Percentiles rank a stretch among this genome's conserved stretches.
Evolutionary conservation across 1,140 invertebrate species (phyloP).

Genomic region (Anadara kagoshimensis): DNA sequence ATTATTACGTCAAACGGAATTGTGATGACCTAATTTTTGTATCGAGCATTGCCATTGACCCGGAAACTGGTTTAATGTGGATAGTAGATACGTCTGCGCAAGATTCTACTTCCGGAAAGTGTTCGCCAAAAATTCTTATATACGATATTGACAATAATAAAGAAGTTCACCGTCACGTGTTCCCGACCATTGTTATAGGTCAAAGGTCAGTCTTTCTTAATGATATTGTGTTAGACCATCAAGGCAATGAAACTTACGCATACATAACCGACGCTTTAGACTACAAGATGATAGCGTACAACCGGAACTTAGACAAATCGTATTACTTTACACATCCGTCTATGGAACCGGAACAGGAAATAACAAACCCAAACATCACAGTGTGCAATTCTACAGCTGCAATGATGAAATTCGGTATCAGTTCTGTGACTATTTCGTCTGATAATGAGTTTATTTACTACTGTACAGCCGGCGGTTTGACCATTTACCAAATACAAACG

Average conservation of each 20-base stretch:
- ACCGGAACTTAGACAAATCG: slow-evolving; percentile 26
- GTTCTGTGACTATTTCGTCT: slow-evolving; percentile 37
- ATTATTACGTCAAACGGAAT: slow-evolving; percentile 43
- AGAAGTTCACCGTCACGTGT: slow-evolving; percentile 35
- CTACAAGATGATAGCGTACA: slow-evolving; percentile 43
- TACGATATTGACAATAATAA: slow-evolving; percentile 45
- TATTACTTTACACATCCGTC: slow-evolving; percentile 42
- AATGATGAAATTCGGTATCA: slow-evolving; percentile 20
- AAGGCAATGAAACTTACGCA: slow-evolving; percentile 33
- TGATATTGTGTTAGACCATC: slow-evolving; percentile 55
- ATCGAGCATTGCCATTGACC: slow-evolving; percentile 58
- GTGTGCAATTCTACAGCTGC: slow-evolving; percentile 10
- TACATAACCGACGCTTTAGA: slow-evolving; percentile 52
- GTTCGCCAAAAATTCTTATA: slow-evolving; percentile 53
- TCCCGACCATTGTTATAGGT: slow-evolving; percentile 38
- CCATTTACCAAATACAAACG: slow-evolving; percentile 34
- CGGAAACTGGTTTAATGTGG: slow-evolving; percentile 56
- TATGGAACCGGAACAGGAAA: slow-evolving; percentile 32
- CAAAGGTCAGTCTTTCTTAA: slow-evolving; percentile 44
- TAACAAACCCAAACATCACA: neutral
- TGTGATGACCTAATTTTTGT: slow-evolving; percentile 50
- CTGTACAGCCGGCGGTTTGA: slow-evolving; percentile 20
- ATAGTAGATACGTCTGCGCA: slow-evolving; percentile 49
- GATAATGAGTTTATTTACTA: slow-evolving; percentile 39
- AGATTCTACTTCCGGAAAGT: slow-evolving; percentile 23